Base-by-base conservation (phyloP, 2,113 vertebrate species). In the Phaethon lepturus region DNA sequence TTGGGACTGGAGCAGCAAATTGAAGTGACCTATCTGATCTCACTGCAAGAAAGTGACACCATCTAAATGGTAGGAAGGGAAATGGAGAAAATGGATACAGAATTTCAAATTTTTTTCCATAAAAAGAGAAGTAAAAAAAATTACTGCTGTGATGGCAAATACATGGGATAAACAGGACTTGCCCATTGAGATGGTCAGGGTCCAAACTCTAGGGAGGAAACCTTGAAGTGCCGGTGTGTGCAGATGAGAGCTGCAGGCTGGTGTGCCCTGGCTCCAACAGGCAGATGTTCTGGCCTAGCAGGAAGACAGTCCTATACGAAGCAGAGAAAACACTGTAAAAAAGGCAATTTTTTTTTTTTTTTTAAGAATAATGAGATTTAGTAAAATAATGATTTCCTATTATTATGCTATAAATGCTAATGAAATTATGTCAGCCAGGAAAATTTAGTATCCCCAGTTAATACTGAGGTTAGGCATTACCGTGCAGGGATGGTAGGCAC, bases 121-220 rank as follows among this genome's bases (percentile, higher is more conserved):
- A 22, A 42, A 86, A 59, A 62, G 16, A 47, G 13, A 74, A 74
- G 23, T 42, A 0, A 42, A 42, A 83, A 47, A 9, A 45, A 31
- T 5, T 23, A 40, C 29, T 3, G 1, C 25, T 42, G 16, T 45
- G 55, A 25, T 60, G 26, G 17, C 20, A 88, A 73, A 59, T 64
- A 38, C 17, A 17, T 56, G 60, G 55, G 22, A 75, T 74, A 83
- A 89, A 83, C 42, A 78, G 52, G 56, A 75, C 40, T 78, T 60
- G 18, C 19, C 47, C 0, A 0, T 7, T 38, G 5, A 52, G 44
- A 45, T 1, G 3, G 35, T 45, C 22, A 87, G 59, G 26, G 33
- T 80, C 26, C 3, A 4, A 50, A 16, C 44, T 59, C 40, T 55
- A 38, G 12, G 55, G 22, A 77, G 59, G 33, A 71, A 83, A 31